phyloP scores from a whole-genome alignment of 2,797 vertebrate species.

The Spatula versicolor region DNA sequence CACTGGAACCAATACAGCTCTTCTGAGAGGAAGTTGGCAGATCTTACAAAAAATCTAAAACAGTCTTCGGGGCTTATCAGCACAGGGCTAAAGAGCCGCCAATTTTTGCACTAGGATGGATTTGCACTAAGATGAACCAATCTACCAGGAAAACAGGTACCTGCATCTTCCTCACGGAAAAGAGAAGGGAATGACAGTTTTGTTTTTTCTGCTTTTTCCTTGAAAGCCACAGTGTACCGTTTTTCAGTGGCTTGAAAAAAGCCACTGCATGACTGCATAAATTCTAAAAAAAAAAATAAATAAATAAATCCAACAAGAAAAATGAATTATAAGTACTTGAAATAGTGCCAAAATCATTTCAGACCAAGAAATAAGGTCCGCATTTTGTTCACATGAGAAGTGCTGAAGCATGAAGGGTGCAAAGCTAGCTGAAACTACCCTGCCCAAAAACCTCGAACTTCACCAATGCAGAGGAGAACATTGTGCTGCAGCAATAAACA shows the following conservation, averaged over 20 bases:
- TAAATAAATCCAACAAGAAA: neutral
- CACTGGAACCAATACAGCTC: neutral
- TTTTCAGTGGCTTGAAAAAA: neutral
- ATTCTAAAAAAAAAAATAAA: neutral
- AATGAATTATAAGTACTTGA: neutral
- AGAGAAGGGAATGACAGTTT: neutral
- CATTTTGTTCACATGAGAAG: neutral
- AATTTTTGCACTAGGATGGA: neutral
- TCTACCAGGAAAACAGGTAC: neutral
- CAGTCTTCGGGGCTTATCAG: neutral
- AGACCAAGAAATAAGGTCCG: neutral
- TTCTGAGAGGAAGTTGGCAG: neutral
- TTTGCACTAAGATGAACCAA: neutral
- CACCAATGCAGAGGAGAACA: neutral
- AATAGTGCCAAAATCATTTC: neutral
- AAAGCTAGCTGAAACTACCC: neutral
- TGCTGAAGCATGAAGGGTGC: neutral
- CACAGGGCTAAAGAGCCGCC: neutral
- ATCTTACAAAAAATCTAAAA: neutral
- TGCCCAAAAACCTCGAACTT: neutral
- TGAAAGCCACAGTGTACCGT: neutral
- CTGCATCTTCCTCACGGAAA: neutral
- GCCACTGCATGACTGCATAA: neutral
- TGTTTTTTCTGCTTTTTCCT: neutral
- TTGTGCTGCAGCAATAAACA: neutral